Conservation (phyloP, 2,888 invertebrate species). For the Epistrophe grossulariae region DNA sequence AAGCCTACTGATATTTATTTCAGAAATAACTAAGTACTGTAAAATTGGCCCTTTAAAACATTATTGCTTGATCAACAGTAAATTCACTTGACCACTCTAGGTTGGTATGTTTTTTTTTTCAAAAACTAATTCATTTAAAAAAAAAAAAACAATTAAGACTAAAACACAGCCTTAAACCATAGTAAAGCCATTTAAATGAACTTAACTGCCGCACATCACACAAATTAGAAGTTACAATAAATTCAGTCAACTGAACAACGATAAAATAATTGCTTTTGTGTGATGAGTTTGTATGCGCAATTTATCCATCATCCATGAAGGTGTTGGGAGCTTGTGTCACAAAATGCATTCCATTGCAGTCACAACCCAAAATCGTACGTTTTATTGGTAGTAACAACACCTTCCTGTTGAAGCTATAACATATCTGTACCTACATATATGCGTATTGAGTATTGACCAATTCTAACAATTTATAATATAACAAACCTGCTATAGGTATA, state of each 20-base stretch:
- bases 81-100: no score
- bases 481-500: background rate
- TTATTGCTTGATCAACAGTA: no score
- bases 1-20: no score
- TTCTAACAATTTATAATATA: constrained; percentile 4
- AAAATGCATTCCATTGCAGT: constrained; percentile 13
- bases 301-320: constrained; percentile 12
- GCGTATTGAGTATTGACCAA: constrained; percentile 20
- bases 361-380: constrained; percentile 3
- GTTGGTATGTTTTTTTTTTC: background rate
- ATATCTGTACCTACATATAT: no score
- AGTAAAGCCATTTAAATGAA: background rate
- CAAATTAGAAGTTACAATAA: constrained; percentile 17
- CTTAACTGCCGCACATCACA: background rate
- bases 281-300: background rate
- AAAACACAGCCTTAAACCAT: background rate
- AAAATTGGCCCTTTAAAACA: no score
- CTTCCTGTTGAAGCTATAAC: background rate
- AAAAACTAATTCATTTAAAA: background rate
- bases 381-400: constrained; percentile 1
- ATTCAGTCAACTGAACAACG: background rate
- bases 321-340: constrained; percentile 12
- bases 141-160: background rate
- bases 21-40: no score
- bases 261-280: constrained; percentile 32